phyloP scores from a whole-genome alignment of 2,113 vertebrate genomes.

The Lates calcarifer region DNA sequence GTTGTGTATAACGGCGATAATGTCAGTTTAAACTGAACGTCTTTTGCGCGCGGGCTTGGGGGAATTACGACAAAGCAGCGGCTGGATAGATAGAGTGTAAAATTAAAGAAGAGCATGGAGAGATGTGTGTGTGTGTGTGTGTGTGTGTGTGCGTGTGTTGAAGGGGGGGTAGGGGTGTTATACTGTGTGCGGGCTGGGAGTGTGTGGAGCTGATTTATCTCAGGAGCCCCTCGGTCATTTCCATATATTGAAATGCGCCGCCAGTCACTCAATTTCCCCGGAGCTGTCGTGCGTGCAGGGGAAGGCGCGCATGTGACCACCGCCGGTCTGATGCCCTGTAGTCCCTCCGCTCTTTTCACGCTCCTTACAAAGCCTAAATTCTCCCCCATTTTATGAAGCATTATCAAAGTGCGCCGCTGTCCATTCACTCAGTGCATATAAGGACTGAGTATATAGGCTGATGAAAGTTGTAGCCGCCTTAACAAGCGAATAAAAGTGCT shows the following conservation, averaged over 20 bases:
- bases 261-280: slow-evolving; percentile 88
- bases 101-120: slow-evolving; percentile 73
- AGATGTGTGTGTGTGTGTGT: slow-evolving; percentile 33
- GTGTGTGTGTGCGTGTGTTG: not conserved
- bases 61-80: slow-evolving; percentile 30
- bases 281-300: slow-evolving; percentile 80
- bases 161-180: not conserved
- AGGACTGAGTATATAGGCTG: slow-evolving; percentile 23
- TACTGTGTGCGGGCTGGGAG: slow-evolving; percentile 49
- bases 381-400: slow-evolving; percentile 16
- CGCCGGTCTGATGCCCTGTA: slow-evolving; percentile 45
- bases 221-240: slow-evolving; percentile 89
- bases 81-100: not conserved
- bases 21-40: slow-evolving; percentile 16
- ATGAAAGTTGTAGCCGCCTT: slow-evolving; percentile 7
- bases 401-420: slow-evolving; percentile 33
- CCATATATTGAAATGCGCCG: slow-evolving; percentile 90
- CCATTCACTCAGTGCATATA: slow-evolving; percentile 8
- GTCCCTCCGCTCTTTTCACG: slow-evolving; percentile 34
- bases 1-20: not conserved
- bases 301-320: slow-evolving; percentile 82
- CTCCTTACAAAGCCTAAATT: slow-evolving; percentile 25
- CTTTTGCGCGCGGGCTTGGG: slow-evolving; percentile 44
- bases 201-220: slow-evolving; percentile 88
- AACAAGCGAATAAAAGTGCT: slow-evolving; percentile 55